Evolutionary conservation across 2,797 vertebrate species (phyloP).

Genomic region (Rallus crepitans): DNA sequence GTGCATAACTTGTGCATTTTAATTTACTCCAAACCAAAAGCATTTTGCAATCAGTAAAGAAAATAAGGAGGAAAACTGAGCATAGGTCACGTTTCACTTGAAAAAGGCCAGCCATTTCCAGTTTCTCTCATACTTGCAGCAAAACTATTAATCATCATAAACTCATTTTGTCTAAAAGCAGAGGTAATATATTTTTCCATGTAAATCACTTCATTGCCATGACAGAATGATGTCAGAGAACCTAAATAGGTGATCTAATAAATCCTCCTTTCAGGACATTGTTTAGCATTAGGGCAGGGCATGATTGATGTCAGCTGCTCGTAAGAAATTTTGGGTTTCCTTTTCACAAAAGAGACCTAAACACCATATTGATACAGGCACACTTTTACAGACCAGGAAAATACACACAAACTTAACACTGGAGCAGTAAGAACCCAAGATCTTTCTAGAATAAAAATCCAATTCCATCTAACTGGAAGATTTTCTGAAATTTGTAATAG

Average conservation of each 20-base stretch:
- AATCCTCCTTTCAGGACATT: conserved; percentile 41
- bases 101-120: not conserved
- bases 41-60: not conserved
- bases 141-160: conserved; percentile 68
- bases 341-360: conserved; percentile 29
- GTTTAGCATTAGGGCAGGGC: conserved; percentile 6
- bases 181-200: conserved; percentile 49
- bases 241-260: conserved; percentile 50
- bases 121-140: conserved; percentile 7
- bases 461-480: not conserved
- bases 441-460: not conserved
- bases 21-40: not conserved
- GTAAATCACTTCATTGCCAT: conserved; percentile 63
- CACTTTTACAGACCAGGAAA: not conserved
- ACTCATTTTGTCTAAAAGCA: conserved; percentile 70
- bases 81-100: not conserved
- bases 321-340: not conserved
- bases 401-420: not conserved
- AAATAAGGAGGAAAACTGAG: conserved; percentile 3
- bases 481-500: not conserved
- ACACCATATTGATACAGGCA: not conserved
- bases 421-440: not conserved
- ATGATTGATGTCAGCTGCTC: conserved; percentile 3
- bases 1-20: not conserved
- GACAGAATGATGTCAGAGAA: conserved; percentile 66